Evolutionary conservation across 2,113 vertebrate genomes (phyloP).

Genomic region (Neogale vison): DNA sequence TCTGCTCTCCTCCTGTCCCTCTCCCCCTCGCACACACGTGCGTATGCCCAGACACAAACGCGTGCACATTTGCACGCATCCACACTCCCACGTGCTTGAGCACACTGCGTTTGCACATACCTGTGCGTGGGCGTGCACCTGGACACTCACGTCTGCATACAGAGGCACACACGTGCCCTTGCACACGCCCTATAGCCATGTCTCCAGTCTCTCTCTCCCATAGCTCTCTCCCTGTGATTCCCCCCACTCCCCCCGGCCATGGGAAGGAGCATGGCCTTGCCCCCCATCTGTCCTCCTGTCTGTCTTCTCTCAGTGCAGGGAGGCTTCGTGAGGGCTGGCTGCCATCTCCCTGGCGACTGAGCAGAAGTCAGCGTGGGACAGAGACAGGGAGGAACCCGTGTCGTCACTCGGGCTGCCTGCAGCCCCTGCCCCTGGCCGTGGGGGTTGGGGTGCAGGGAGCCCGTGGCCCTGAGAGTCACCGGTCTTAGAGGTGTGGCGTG

Average conservation of each 20-base stretch:
- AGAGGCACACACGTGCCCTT: rapidly evolving
- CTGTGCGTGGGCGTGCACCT: background rate
- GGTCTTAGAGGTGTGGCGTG: background rate
- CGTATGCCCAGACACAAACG: background rate
- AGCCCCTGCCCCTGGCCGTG: background rate
- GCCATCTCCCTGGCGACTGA: background rate
- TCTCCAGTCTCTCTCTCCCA: rapidly evolving
- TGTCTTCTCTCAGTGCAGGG: background rate
- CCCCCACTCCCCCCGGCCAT: background rate
- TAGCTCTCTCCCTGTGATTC: background rate
- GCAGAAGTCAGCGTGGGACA: background rate
- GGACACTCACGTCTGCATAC: background rate
- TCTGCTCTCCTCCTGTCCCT: background rate
- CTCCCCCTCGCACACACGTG: background rate
- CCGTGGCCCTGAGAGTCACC: background rate
- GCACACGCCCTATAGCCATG: background rate
- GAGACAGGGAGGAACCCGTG: background rate
- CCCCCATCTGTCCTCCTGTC: background rate
- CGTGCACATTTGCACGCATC: background rate
- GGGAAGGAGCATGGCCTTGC: background rate
- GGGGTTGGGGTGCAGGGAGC: background rate
- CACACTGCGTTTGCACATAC: background rate
- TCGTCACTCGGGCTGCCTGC: rapidly evolving
- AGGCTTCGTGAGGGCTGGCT: background rate
- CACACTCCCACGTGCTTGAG: background rate